Base-by-base conservation (phyloP, 2,797 vertebrate genomes). In the Cryptoprocta ferox region DNA sequence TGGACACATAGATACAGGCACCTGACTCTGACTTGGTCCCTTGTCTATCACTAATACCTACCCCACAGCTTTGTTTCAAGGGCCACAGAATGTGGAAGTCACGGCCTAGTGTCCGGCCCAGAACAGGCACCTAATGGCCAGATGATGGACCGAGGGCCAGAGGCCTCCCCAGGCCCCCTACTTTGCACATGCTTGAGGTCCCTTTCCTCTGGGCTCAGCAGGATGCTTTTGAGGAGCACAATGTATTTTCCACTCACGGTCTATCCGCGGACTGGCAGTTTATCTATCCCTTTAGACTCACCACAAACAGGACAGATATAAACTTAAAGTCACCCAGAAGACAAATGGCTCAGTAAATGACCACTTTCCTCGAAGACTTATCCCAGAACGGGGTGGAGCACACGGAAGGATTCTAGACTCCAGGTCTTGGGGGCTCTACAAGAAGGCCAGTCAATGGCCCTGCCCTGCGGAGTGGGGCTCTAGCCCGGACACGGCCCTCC, bases 331-430 rank as follows among this genome's bases (percentile, higher is more conserved):
- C 18, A 61, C 66, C 86, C 71, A 53, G 76, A 61, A 95, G 59
- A 84, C 53, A 95, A 83, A 78, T 21, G 7, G 10, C 45, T 73
- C 65, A 59, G 78, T 73, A 56, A 45, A 82, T 82, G 79, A 73
- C n/a, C 56, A 76, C 24, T 85, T 76, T 80, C 45, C 94, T 94
- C 59, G 53, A 73, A 53, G 71, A 53, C 48, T 83, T 42, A 45
- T 71, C 37, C 61, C 15, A 37, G 30, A 48, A 19, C 26, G 21
- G 45, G 87, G 86, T 1, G 3, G n/a, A 45, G 35, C 66, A 45
- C 28, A 35, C 11, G 19, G 63, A 65, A 82, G 48, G n/a, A 79
- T 32, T 84, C 59, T 6, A 65, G 71, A 42, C 28, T 30, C 56
- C 37, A 45, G 65, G 30, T 24, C 39, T 21, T 48, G 15, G 35